Evolutionary conservation across 2,888 invertebrate genomes (phyloP), one percentile per base, ranked within the genome.

Genomic region (Latheticus oryzae): DNA sequence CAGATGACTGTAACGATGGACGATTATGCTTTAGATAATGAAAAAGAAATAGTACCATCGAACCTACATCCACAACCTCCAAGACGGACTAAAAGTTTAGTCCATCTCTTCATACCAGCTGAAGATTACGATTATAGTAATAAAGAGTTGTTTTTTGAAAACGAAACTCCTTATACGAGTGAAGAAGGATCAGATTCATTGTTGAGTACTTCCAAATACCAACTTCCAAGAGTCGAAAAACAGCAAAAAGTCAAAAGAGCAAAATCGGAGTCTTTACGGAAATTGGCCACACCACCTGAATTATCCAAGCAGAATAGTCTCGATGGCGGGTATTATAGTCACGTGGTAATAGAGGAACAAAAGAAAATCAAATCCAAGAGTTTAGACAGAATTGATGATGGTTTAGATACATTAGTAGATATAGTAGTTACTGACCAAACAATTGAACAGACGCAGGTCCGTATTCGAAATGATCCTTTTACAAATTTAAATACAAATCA

Each of bases 11-110:
- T 73, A 2, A 70, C 69, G n/a, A 65, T 73, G 2, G 84, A 82
- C 72, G 84, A 83, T 66, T 83, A 83, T 1, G 78, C 82, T 12
- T 81, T 84, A 2, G 42, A 83, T 79, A 70, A 83, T 80, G 60
- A 83, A 80, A 81, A 84, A 28, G 88, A 89, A 66, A 91, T 91
- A 35, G 82, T 93, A 1, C 93, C 92, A 0, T 86, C 85, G 0
- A 89, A 89, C 75, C 83, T 93, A 51, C 83, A 91, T 45, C 92
- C 93, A 0, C 90, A 91, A 73, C 92, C 93, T 35, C 92, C 92
- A 0, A 82, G 91, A 63, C 87, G 89, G 74, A 83, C 89, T 0
- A 84, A 87, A 52, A 90, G 89, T 48, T 76, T 90, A 42, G 83
- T 88, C 2, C 89, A 89, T 76, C 78, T 90, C 37, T 86, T 87